Conservation (phyloP, 2,113 vertebrate species). For the Muntiacus muntjak region DNA sequence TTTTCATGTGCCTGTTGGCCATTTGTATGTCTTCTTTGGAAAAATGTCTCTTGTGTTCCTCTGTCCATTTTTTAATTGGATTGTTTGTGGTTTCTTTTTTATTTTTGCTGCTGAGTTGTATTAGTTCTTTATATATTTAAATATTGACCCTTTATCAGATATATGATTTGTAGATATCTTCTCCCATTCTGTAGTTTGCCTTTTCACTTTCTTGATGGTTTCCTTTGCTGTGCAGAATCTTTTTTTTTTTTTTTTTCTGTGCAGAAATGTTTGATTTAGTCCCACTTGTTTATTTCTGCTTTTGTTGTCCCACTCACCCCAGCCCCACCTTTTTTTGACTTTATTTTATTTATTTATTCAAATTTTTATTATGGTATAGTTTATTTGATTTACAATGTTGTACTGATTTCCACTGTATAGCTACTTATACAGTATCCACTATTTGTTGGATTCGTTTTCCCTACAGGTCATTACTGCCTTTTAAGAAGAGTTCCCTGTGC, state of each 20-base stretch:
- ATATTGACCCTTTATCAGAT: not conserved
- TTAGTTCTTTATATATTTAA: not conserved
- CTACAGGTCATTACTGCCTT: not conserved
- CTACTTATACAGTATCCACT: not conserved
- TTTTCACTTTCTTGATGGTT: not conserved
- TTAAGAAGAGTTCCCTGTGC: not conserved
- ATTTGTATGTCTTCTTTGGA: not conserved
- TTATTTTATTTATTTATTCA: not conserved
- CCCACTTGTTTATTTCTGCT: not conserved
- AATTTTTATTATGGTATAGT: not conserved
- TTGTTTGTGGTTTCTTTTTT: not conserved
- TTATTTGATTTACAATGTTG: not conserved
- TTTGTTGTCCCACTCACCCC: not conserved
- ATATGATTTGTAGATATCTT: not conserved
- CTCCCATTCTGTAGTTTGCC: not conserved
- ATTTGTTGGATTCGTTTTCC: not conserved
- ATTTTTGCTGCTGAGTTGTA: not conserved
- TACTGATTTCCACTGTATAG: not conserved
- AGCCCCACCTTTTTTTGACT: not conserved
- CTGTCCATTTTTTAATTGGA: not conserved
- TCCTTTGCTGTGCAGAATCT: not conserved
- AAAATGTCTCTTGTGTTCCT: not conserved
- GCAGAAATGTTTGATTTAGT: not conserved
- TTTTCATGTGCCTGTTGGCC: not conserved
- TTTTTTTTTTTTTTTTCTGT: not conserved